A percentile compares a stretch with the other conserved stretches of the same genome.
Conservation (phyloP, 2,113 vertebrate species). For the Ameiurus melas region DNA sequence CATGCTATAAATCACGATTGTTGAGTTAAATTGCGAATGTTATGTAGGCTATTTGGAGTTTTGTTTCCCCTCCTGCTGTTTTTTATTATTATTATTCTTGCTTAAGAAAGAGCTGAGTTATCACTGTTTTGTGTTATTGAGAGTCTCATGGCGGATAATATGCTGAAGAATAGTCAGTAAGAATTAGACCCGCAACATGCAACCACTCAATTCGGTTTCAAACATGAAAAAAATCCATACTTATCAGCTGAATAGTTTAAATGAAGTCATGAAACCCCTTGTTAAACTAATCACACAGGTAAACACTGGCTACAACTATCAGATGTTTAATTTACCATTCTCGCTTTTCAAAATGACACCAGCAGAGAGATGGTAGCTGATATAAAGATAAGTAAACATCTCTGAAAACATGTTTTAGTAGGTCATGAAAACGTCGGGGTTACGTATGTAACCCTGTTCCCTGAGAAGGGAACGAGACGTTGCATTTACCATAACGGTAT, state of each 20-base stretch:
- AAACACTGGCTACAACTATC: slow-evolving; percentile 1
- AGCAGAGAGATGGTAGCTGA: neutral
- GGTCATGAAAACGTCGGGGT: neutral
- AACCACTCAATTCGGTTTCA: neutral
- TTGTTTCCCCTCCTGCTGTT: neutral
- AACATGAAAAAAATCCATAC: slow-evolving; percentile 10
- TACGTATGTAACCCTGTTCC: no score
- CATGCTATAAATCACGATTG: slow-evolving; percentile 18
- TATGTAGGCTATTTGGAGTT: slow-evolving; percentile 5
- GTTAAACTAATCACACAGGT: neutral
- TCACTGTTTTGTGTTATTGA: neutral
- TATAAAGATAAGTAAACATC: neutral
- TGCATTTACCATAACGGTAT: no score
- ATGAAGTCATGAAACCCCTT: neutral
- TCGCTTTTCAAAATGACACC: neutral
- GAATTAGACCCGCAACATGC: neutral
- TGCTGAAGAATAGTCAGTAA: neutral
- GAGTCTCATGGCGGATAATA: neutral
- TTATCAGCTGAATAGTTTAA: neutral
- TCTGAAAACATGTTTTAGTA: slow-evolving; percentile 8
- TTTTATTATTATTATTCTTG: neutral
- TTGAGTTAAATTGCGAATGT: slow-evolving; percentile 23
- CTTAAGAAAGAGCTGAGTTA: neutral
- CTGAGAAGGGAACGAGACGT: no score
- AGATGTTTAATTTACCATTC: neutral